Conservation (phyloP, 2,797 vertebrate species). For the Gymnoscopelus microlampas region DNA sequence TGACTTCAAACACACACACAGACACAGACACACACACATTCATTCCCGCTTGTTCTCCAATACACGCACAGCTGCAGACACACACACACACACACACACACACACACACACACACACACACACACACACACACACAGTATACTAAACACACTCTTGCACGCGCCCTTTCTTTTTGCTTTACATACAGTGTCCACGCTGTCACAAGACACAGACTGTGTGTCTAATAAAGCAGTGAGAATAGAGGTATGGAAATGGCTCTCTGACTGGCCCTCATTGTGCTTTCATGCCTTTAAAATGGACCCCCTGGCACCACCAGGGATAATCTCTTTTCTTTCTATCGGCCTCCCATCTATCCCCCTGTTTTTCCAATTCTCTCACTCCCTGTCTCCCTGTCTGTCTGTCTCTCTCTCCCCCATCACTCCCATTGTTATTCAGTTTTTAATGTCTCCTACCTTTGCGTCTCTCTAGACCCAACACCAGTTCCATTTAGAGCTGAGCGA, state of each 20-base stretch:
- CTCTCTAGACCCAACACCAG: too few species aligned
- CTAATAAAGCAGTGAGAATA: slow-evolving; percentile 73
- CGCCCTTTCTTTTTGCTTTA: too few species aligned
- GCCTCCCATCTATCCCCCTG: not conserved
- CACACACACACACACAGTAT: not conserved
- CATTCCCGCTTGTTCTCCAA: slow-evolving; percentile 14
- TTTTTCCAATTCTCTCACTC: slow-evolving; percentile 4
- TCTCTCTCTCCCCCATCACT: not conserved
- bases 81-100: slow-evolving; percentile 72
- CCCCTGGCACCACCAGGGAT: slow-evolving; percentile 41
- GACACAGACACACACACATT: slow-evolving; percentile 28
- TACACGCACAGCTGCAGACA: slow-evolving; percentile 42
- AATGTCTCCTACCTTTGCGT: too few species aligned
- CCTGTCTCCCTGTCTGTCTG: slow-evolving; percentile 15
- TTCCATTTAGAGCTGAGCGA: too few species aligned
- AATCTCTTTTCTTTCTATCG: slow-evolving; percentile 44
- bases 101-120: slow-evolving; percentile 34
- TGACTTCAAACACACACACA: slow-evolving; percentile 83
- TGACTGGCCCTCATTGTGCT: slow-evolving; percentile 79
- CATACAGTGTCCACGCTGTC: not conserved
- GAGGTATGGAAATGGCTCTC: slow-evolving; percentile 85
- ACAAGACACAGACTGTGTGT: slow-evolving; percentile 40
- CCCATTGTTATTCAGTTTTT: too few species aligned
- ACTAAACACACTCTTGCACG: too few species aligned
- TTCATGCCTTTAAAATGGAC: slow-evolving; percentile 53